These are phyloP conservation scores for Todiramphus chloris DNA, from an alignment of 2,113 vertebrate species.

Conservation along the genomic window DNA sequence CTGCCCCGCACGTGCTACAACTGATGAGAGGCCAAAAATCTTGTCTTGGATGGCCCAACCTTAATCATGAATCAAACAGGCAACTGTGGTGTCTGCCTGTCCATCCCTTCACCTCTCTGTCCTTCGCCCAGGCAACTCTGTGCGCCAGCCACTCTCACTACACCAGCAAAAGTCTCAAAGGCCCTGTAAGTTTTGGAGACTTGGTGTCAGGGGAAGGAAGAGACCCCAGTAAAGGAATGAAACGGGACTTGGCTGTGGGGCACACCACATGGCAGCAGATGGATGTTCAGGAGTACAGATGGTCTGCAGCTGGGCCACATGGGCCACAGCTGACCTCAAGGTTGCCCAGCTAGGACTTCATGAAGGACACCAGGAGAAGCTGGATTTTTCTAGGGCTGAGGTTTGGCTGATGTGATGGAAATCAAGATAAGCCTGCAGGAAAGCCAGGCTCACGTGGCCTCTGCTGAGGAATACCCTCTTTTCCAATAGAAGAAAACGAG, in stretches of 20 bases:
- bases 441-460: background rate
- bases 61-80: background rate
- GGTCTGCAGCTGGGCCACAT: background rate
- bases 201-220: background rate
- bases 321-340: background rate
- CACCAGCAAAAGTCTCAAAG: background rate
- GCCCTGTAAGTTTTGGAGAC: background rate
- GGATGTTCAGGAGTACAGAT: background rate
- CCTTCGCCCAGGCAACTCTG: background rate
- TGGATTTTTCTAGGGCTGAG: background rate
- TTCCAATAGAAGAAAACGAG: background rate
- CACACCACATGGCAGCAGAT: background rate
- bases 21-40: background rate
- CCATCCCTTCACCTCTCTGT: background rate
- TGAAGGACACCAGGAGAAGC: background rate
- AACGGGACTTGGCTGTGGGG: background rate
- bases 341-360: background rate
- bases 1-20: background rate
- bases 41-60: background rate
- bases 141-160: background rate
- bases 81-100: background rate
- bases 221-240: background rate
- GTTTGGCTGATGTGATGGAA: background rate
- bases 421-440: background rate
- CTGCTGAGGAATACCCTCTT: background rate